Conservation (phyloP, 2,888 invertebrate species). For the Merodon equestris region DNA sequence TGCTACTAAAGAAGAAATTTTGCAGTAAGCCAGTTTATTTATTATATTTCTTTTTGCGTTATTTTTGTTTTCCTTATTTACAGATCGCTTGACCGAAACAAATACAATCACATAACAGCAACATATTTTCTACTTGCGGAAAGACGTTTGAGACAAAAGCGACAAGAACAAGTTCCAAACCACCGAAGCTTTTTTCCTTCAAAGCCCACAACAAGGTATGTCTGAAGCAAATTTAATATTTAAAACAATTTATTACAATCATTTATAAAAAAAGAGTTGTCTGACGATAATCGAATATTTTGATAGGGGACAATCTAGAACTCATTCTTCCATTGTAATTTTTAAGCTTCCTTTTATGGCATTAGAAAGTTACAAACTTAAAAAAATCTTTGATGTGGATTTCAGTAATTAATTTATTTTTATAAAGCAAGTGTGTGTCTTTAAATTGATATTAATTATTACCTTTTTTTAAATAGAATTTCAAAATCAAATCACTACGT, state of each 20-base stretch:
- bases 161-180: conserved; percentile 82
- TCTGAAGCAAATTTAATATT: no score
- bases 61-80: conserved; percentile 65
- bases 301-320: no score
- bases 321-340: background rate
- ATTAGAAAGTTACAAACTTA: background rate
- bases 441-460: background rate
- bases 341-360: no score
- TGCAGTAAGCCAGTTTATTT: conserved; percentile 85
- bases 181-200: conserved; percentile 73
- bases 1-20: conserved; percentile 95
- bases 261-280: background rate
- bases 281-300: background rate
- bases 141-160: conserved; percentile 89
- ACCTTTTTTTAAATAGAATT: conserved; percentile 9
- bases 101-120: conserved; percentile 98
- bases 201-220: conserved; percentile 63
- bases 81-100: conserved; percentile 94
- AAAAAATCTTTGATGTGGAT: background rate
- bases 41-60: conserved; percentile 3
- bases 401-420: background rate
- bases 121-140: conserved; percentile 98
- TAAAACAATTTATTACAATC: background rate
- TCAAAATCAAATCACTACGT: conserved; percentile 33
- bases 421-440: background rate